Evolutionary conservation across 2,797 vertebrate genomes (phyloP), one percentile per base, ranked within the genome.

Genomic region (Aplochiton taeniatus): DNA sequence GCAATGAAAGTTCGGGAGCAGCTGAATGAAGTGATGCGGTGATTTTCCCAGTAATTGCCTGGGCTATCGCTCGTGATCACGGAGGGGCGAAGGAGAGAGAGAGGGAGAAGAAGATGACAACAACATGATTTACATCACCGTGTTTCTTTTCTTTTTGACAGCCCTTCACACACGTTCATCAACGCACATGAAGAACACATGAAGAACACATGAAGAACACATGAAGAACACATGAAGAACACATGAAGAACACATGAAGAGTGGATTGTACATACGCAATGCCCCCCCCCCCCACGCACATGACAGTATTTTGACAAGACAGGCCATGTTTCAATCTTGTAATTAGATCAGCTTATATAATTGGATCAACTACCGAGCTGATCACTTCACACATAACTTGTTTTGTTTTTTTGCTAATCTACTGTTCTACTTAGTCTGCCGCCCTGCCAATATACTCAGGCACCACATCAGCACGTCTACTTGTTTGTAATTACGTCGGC

Each of bases 1-100:
- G 93, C 94, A 95, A 94, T 95, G 95, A 94, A 94, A 94, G 89
- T 87, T 91, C 62, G 66, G 81, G 85, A 91, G 90, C 86, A 85
- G 76, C 78, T 82, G 89, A 92, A 92, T 91, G 87, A 92, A 87
- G 87, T 86, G 87, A 90, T 75, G 89, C 70, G 80, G 86, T 89
- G 83, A 86, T 90, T 92, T 93, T 92, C 76, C 80, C 90, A 84
- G 89, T 93, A 94, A 94, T 95, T 96, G 94, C 93, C 90, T 89
- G 82, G 71, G 90, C 91, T 88, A 87, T 93, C 91, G 88, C 78
- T 77, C 92, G 89, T 93, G 91, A 95, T 95, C 92, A 93, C 86
- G 85, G 76, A 78, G 87, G 85, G 93, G 90, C 82, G 75, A 85
- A 72, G 63, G 85, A 81, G 81, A 91, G 85, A 87, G 83, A 76